phyloP scores from a whole-genome alignment of 2,113 vertebrate species.

The Eclectus roratus region DNA sequence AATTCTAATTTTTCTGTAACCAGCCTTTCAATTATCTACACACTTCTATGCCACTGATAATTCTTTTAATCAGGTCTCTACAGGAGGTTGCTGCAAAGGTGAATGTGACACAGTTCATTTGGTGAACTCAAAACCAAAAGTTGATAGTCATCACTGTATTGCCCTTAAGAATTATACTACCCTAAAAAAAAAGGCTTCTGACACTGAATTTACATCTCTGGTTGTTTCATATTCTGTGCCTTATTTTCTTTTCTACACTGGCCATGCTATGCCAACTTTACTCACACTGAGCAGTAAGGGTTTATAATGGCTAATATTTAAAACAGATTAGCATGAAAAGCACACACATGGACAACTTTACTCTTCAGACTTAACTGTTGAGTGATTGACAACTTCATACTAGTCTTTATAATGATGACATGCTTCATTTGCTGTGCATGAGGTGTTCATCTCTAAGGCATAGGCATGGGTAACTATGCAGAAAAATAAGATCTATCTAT shows the following conservation, averaged over 20 bases:
- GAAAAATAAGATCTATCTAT: background rate
- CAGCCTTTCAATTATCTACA: background rate
- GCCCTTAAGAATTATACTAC: background rate
- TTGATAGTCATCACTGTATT: background rate
- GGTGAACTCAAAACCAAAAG: background rate
- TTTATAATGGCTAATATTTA: background rate
- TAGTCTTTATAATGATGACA: background rate
- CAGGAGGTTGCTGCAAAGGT: background rate
- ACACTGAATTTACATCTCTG: background rate
- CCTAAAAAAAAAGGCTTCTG: background rate
- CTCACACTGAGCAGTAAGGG: background rate
- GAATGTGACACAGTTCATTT: background rate
- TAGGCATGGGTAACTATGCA: background rate
- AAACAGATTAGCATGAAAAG: background rate
- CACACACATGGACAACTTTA: background rate
- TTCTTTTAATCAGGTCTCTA: background rate
- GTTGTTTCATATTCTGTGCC: background rate
- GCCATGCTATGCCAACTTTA: background rate
- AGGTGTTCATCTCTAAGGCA: background rate
- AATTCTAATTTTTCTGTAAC: background rate
- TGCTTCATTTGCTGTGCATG: background rate
- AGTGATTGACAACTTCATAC: background rate
- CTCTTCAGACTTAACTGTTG: background rate
- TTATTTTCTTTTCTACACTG: background rate
- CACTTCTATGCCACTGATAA: background rate